Conservation (phyloP, 2,797 vertebrate species). For the Emydoidea blandingii region DNA sequence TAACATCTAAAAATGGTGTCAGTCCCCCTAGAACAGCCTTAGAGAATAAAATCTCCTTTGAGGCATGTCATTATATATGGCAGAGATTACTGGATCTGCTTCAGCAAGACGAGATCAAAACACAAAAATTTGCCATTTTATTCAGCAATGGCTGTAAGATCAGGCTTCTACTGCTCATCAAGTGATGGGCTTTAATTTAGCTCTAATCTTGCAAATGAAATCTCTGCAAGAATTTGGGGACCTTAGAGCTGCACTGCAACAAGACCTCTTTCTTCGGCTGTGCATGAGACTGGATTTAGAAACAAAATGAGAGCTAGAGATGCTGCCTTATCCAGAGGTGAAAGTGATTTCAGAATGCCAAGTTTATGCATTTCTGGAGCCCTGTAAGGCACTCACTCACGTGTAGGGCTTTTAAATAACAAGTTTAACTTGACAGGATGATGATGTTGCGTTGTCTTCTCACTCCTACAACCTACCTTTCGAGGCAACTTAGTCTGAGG, state of each 20-base stretch:
- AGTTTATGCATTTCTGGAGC: neutral
- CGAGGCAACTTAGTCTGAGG: neutral
- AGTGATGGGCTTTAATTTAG: constrained; percentile 15
- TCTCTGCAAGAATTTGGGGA: neutral
- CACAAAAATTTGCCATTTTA: constrained; percentile 12
- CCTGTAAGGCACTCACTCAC: neutral
- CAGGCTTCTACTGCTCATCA: constrained; percentile 8
- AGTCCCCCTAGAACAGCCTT: neutral
- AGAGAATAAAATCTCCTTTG: constrained; percentile 44
- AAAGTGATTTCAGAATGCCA: neutral
- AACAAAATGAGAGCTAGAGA: neutral
- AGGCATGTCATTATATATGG: neutral
- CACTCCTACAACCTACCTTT: neutral
- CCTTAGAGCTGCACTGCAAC: neutral
- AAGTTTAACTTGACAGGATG: neutral
- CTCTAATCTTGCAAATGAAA: constrained; percentile 22
- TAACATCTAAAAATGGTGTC: neutral
- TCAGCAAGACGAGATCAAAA: constrained; percentile 19
- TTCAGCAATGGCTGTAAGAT: constrained; percentile 8
- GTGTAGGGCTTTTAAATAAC: neutral
- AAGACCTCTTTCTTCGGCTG: neutral
- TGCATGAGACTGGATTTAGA: neutral
- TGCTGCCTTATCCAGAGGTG: neutral
- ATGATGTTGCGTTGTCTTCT: neutral
- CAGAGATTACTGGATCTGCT: constrained; percentile 23